Conservation (phyloP, 2,113 vertebrate species). For the Cygnus atratus region DNA sequence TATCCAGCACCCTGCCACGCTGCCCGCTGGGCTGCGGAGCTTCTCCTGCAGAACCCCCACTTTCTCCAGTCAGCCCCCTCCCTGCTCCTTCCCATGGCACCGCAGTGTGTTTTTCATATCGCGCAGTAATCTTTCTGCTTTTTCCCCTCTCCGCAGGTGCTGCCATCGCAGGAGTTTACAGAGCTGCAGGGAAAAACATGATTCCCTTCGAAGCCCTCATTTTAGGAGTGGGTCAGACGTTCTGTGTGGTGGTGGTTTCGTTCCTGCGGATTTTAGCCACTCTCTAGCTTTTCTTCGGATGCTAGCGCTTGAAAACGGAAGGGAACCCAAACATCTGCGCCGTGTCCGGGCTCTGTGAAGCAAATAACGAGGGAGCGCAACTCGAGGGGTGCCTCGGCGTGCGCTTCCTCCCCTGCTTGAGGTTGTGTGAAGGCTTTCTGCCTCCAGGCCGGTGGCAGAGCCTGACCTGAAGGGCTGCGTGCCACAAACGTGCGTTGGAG, state of each 20-base stretch:
- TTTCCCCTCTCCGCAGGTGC: conserved; percentile 79
- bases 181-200: conserved; percentile 95
- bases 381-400: accelerated
- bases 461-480: neutral
- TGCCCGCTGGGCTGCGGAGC: no score
- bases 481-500: neutral
- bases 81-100: neutral
- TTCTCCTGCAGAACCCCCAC: accelerated
- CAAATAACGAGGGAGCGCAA: neutral
- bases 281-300: conserved; percentile 77
- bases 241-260: conserved; percentile 90
- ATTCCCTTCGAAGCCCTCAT: conserved; percentile 91
- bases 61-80: neutral
- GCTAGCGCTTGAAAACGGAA: neutral
- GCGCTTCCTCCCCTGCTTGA: neutral
- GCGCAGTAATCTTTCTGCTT: accelerated
- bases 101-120: accelerated
- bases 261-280: conserved; percentile 93
- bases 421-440: neutral
- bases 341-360: neutral
- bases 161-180: conserved; percentile 95
- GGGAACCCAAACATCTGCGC: neutral
- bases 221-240: conserved; percentile 92
- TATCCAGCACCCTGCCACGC: neutral
- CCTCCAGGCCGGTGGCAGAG: neutral